Evolutionary conservation across 2,113 vertebrate genomes (phyloP).

Genomic region (Ornithorhynchus anatinus): DNA sequence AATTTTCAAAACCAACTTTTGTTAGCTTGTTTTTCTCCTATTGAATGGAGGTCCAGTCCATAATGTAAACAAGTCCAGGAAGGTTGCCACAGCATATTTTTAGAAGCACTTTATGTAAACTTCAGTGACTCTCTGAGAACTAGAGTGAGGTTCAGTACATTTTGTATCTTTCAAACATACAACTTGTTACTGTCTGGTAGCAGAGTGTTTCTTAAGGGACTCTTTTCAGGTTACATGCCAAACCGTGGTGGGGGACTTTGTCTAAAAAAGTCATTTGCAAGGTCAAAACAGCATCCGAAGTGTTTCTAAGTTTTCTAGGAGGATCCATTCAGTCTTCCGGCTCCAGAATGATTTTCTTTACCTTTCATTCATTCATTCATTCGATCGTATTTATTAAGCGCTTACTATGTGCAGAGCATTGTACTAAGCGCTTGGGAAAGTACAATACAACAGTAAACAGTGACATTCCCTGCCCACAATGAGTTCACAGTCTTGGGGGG

Average conservation of each 20-base stretch:
- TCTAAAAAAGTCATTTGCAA: neutral
- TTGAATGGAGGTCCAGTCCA: neutral
- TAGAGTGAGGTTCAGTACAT: neutral
- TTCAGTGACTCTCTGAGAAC: neutral
- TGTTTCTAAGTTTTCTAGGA: constrained; percentile 1
- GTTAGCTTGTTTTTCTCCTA: neutral
- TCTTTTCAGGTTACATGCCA: constrained; percentile 16
- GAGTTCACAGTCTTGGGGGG: too few species aligned
- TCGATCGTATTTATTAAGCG: too few species aligned
- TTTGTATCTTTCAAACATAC: neutral
- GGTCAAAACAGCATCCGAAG: constrained; percentile 15
- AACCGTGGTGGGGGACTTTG: neutral
- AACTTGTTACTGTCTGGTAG: neutral
- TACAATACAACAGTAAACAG: too few species aligned
- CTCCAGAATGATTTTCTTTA: neutral
- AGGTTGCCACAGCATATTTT: neutral
- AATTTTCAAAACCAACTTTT: constrained; percentile 7
- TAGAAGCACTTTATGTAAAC: constrained; percentile 35
- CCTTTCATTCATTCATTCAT: too few species aligned
- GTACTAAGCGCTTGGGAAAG: too few species aligned
- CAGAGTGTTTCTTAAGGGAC: constrained; percentile 33
- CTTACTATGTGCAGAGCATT: too few species aligned
- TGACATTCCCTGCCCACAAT: too few species aligned
- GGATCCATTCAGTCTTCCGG: neutral
- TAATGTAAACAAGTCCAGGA: neutral